phyloP scores from a whole-genome alignment of 2,888 invertebrate genomes.

The Apotomis betuletana region DNA sequence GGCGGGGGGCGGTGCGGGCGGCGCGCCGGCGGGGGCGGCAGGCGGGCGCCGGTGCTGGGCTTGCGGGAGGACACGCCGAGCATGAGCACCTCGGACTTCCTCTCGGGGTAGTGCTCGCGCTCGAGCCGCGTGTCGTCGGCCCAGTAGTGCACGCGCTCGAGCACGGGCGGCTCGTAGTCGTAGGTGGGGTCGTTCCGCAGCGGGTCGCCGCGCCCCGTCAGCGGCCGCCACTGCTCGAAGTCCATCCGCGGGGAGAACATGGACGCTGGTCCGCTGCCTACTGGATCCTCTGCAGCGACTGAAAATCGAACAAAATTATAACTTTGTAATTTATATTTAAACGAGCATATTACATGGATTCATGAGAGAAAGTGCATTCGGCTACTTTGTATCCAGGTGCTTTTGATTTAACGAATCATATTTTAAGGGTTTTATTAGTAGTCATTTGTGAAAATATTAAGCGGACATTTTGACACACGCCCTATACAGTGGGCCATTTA shows the following conservation, averaged over 20 bases:
- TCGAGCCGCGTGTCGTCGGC: constrained; percentile 86
- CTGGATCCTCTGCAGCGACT: constrained; percentile 60
- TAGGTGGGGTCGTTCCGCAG: constrained; percentile 93
- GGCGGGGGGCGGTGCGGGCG: constrained; percentile 58
- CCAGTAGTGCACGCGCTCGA: constrained; percentile 92
- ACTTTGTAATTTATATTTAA: constrained; percentile 36
- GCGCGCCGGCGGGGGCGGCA: constrained; percentile 59
- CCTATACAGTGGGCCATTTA: no score
- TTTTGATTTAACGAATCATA: no score
- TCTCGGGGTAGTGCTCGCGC: constrained; percentile 76
- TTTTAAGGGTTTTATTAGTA: no score
- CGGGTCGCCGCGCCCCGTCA: constrained; percentile 90
- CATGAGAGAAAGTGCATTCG: no score
- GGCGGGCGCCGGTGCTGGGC: constrained; percentile 83
- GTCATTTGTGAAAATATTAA: no score
- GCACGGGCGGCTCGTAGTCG: constrained; percentile 91
- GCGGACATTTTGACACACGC: no score
- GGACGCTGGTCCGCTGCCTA: constrained; percentile 61
- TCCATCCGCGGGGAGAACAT: constrained; percentile 90
- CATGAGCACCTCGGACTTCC: constrained; percentile 87
- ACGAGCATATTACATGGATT: no score
- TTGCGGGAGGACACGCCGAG: constrained; percentile 88
- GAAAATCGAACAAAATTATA: constrained; percentile 41
- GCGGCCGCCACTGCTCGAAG: constrained; percentile 92
- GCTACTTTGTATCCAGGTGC: no score